Conservation (phyloP, 2,797 vertebrate genomes). For the Darevskia mixta region DNA sequence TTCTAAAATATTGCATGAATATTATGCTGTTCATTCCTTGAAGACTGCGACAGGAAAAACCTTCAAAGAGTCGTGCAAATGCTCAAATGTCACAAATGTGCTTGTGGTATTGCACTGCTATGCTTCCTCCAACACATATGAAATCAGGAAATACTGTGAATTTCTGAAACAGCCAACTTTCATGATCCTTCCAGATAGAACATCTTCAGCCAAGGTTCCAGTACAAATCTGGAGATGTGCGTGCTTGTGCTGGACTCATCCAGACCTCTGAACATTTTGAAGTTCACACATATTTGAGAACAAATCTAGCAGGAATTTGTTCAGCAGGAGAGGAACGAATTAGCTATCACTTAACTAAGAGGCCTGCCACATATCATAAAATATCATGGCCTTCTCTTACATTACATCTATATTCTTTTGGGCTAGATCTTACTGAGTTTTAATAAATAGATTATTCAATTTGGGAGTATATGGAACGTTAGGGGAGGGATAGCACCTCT, state of each 20-base stretch:
- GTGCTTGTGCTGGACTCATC: constrained; percentile 37
- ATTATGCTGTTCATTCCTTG: neutral
- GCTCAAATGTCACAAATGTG: constrained; percentile 48
- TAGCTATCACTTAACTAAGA: constrained; percentile 24
- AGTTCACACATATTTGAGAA: neutral
- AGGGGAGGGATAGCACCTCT: too few species aligned
- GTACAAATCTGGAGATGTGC: constrained; percentile 8
- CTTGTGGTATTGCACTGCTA: constrained; percentile 36
- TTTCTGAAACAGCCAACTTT: constrained; percentile 41
- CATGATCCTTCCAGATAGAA: constrained; percentile 28
- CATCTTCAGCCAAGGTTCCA: constrained; percentile 29
- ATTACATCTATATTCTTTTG: constrained; percentile 6
- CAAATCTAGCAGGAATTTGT: neutral
- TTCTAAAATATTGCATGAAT: neutral
- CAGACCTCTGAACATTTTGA: constrained; percentile 36
- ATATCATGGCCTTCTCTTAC: constrained; percentile 1
- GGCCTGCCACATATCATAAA: neutral
- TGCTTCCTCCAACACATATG: constrained; percentile 39
- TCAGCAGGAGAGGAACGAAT: neutral
- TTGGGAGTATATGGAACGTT: too few species aligned
- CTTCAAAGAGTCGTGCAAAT: neutral
- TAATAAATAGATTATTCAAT: neutral
- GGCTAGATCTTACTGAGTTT: neutral
- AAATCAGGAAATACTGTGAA: constrained; percentile 51
- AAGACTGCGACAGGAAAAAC: neutral